These are phyloP conservation scores for Hipparchia semele DNA, from an alignment of 2,888 invertebrate species.

Conservation along the genomic window DNA sequence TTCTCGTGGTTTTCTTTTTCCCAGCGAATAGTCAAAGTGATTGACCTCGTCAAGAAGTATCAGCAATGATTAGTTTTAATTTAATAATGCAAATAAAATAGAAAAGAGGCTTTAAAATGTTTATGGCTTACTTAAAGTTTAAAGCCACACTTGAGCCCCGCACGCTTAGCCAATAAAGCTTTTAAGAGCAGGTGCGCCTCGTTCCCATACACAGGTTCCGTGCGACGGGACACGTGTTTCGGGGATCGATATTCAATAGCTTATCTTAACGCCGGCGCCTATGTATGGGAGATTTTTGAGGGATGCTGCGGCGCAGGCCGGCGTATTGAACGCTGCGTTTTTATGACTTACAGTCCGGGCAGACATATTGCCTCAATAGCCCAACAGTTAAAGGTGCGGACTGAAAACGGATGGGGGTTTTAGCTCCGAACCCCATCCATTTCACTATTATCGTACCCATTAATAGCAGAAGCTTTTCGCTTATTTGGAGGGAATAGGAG, in stretches of 20 bases:
- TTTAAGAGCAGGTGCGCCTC: slow-evolving; percentile 69
- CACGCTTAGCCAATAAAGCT: slow-evolving; percentile 63
- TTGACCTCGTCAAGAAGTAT: too few species aligned
- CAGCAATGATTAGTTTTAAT: background rate
- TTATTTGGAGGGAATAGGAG: too few species aligned
- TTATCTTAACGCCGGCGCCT: slow-evolving; percentile 76
- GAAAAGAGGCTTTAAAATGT: slow-evolving; percentile 22
- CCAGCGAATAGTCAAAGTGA: too few species aligned
- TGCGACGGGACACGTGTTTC: slow-evolving; percentile 68
- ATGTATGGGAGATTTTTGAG: slow-evolving; percentile 44
- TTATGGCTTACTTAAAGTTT: slow-evolving; percentile 22
- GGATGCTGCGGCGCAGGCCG: slow-evolving; percentile 51
- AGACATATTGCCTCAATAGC: too few species aligned
- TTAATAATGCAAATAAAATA: slow-evolving; percentile 16
- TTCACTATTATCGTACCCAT: too few species aligned
- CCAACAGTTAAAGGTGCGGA: too few species aligned
- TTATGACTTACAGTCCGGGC: background rate
- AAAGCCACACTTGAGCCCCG: slow-evolving; percentile 36
- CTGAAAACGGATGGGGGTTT: too few species aligned
- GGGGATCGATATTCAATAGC: slow-evolving; percentile 58
- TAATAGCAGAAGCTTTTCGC: too few species aligned
- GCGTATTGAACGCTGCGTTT: slow-evolving; percentile 46
- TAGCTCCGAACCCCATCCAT: too few species aligned
- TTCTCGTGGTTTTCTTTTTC: too few species aligned
- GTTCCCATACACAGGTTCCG: slow-evolving; percentile 67